Evolutionary conservation across 2,888 invertebrate genomes (phyloP), one percentile per base, ranked within the genome.

Genomic region (Incurvaria masculella): DNA sequence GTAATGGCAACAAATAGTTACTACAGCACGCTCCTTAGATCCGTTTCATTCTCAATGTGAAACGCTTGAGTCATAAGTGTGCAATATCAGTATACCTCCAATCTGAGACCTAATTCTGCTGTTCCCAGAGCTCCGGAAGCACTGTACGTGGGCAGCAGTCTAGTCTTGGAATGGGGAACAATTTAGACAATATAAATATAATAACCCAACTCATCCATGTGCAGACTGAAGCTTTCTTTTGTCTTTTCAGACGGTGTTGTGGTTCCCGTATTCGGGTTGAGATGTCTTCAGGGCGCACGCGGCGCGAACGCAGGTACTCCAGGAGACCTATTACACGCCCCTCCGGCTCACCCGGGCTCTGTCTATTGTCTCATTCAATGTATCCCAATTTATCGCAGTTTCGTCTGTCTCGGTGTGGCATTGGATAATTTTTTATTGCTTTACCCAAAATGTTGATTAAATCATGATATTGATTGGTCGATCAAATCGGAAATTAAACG

Each of bases 211-310:
- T n/a, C n/a, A n/a, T n/a, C n/a, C n/a, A n/a, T n/a, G n/a, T n/a
- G n/a, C n/a, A n/a, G n/a, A n/a, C n/a, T n/a, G n/a, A n/a, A n/a
- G n/a, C n/a, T n/a, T n/a, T n/a, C n/a, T 17, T 52, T 21, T 17
- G 20, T 19, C 41, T 44, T 58, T 61, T 16, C 62, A 93, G 92
- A 51, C 87, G 92, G 45, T 89, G 91, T 72, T 94, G 94, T 72
- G 94, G 94, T 10, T 89, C 91, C 21, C 84, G 94, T 61, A 91
- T 94, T 46, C 85, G 94, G 52, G 94, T 94, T 16, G 94, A 95
- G 76, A 94, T 94, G 94, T 94, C 94, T 0, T 92, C 89, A 53
- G 94, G 94, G 1, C 82, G 91, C 57, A 90, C 89, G 45, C 81
- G 91, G 46, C 83, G 84, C 57, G 89, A 87, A 48, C 67, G 79